phyloP scores from a whole-genome alignment of 2,797 vertebrate species.

The Esox lucius region DNA sequence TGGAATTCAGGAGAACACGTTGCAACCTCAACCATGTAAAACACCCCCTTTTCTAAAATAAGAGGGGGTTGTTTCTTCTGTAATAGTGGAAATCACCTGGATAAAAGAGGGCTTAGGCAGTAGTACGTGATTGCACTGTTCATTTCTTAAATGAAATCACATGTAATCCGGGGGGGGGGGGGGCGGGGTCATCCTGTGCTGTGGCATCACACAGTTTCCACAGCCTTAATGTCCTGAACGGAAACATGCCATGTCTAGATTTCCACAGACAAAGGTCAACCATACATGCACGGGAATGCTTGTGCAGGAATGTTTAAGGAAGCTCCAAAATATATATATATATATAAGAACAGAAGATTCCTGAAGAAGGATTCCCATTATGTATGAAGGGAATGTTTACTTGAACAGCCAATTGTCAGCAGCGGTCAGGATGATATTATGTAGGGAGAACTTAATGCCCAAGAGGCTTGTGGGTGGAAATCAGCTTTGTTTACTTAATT shows the following conservation, averaged over 20 bases:
- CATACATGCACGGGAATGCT: background rate
- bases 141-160: slow-evolving; percentile 61
- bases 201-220: slow-evolving; percentile 54
- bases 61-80: slow-evolving; percentile 19
- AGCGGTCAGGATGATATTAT: slow-evolving; percentile 68
- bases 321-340: background rate
- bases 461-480: slow-evolving; percentile 50
- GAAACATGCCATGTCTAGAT: slow-evolving; percentile 54
- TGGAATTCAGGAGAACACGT: background rate
- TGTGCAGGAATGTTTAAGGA: background rate
- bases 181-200: slow-evolving; percentile 37
- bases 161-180: slow-evolving; percentile 55
- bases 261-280: background rate
- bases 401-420: slow-evolving; percentile 59
- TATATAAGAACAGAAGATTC: slow-evolving; percentile 18
- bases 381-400: slow-evolving; percentile 54
- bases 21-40: background rate
- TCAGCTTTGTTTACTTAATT: slow-evolving; percentile 57
- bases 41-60: background rate
- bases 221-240: slow-evolving; percentile 49
- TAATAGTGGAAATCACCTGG: slow-evolving; percentile 67
- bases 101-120: slow-evolving; percentile 59
- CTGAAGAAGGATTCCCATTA: slow-evolving; percentile 51
- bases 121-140: slow-evolving; percentile 53
- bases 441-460: slow-evolving; percentile 45